Base-by-base conservation (phyloP, 1,140 invertebrate species). In the Ostrea denselamellosa region DNA sequence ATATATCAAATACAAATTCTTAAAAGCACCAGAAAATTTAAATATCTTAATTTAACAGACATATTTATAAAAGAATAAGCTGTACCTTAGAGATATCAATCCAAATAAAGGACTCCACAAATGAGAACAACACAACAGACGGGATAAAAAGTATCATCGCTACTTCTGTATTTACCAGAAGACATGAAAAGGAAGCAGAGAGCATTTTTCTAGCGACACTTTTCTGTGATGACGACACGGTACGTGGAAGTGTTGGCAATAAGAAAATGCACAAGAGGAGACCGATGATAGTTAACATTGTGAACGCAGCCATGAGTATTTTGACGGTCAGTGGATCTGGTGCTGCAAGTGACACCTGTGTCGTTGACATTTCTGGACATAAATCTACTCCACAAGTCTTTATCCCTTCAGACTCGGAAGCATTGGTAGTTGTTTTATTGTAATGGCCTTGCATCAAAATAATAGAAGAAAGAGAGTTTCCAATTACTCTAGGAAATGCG, bases 401-500 rank as follows among this genome's bases (percentile, higher is more conserved):
- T 62, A 62, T 62, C 56, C 1, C n/a, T 17, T 7, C 17, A 19
- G 8, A 0, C 5, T 62, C 56, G 3, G 56, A 62, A 62, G 56
- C 14, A 62, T 62, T 62, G 17, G 56, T n/a, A 19, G 56, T 62
- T 17, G 56, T 62, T 62, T 62, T 14, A 62, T 62, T 62, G 56
- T 62, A 62, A 62, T 62, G 56, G 5, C 56, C 17, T 62, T 62
- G 56, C 56, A 34, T 81, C 22, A 93, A 86, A 7, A 93, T 86
- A 14, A 91, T 51, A 9, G 91, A 90, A 0, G 92, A 90, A 8
- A 93, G 83, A 0, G 91, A 54, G 62, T 92, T 92, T 28, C 92
- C 92, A 12, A 90, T 58, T 53, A 93, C 91, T 86, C 92, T 90
- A n/a, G 91, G 88, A 56, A 88, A 89, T 54, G 90, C 91, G 83